Conservation (phyloP, 2,797 vertebrate genomes). For the Phoebastria nigripes region DNA sequence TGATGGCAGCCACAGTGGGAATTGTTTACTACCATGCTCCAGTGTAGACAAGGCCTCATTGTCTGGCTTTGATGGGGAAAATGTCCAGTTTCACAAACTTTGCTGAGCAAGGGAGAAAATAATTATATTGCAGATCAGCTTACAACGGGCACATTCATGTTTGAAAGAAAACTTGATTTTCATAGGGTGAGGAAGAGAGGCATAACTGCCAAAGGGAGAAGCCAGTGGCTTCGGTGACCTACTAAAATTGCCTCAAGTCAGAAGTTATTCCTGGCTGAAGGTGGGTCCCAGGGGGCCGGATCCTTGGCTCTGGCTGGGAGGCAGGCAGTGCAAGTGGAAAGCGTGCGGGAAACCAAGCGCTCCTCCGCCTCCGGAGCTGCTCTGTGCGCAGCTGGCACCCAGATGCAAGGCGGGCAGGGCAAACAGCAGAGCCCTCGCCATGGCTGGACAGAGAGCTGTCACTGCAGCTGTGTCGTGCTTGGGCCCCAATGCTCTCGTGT, state of each 20-base stretch:
- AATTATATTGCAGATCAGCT: constrained; percentile 50
- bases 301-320: not conserved
- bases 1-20: constrained; percentile 40
- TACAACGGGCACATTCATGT: constrained; percentile 56
- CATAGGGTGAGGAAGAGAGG: not conserved
- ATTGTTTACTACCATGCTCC: constrained; percentile 12
- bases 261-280: constrained; percentile 31
- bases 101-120: constrained; percentile 67
- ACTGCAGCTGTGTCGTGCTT: rapidly evolving
- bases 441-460: rapidly evolving
- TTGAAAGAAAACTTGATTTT: constrained; percentile 38
- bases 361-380: not conserved
- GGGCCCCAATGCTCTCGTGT: rapidly evolving
- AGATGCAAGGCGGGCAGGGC: rapidly evolving
- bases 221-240: not conserved
- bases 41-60: constrained; percentile 53
- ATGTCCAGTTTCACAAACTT: constrained; percentile 54
- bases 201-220: constrained; percentile 9
- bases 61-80: constrained; percentile 33
- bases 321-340: not conserved
- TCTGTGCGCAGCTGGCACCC: rapidly evolving
- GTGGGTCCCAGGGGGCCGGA: not conserved
- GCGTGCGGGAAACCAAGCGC: rapidly evolving
- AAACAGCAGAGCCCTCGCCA: not conserved
- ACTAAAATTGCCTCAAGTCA: not conserved